Base-by-base conservation (phyloP, 64 coral and sea anemone species). In the Dendrophyllia cribrosa region DNA sequence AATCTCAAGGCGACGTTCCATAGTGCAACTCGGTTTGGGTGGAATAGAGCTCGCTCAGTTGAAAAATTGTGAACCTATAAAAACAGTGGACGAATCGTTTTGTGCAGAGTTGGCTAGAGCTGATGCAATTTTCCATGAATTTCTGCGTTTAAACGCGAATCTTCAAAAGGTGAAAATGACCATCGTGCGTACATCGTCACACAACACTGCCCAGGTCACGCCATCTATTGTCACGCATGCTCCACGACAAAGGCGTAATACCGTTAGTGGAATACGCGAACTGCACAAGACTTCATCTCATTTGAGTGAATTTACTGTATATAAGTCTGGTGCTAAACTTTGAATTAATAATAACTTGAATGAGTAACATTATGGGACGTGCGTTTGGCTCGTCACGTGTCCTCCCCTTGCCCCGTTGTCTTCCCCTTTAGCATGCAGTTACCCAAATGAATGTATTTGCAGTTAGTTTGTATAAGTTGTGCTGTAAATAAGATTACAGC, bases 81-180 rank as follows among this genome's bases (percentile, higher is more conserved):
- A 87, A 24, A 53, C 43, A 21, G 9, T 88, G 45, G 74, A 91
- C 51, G 75, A 87, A 75, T 91, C 95, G 6, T 94, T 97, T 65
- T 79, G 70, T 43, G 20, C 15, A 19, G 95, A 97, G n/a, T 49
- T 97, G 4, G 55, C 81, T 7, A 97, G 87, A 51, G 89, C 88
- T 58, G 95, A 97, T 78, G 83, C 92, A 1, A 77, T 97, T 75
- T 97, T 97, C 64, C 95, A 97, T 23, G 91, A 97, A 81, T 97
- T 91, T 82, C 46, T 97, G 25, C 88, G 86, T 67, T 79, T 97
- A 64, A 94, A 94, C 50, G 89, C 80, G 22, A 94, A 93, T 87
- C 71, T 97, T 21, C 62, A 69, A 19, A 91, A 76, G 17, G 95
- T 71, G 0, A 97, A 97, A 72, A 76, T 91, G 76, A 89, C 62